phyloP scores from a whole-genome alignment of 2,797 vertebrate species.

The Eulemur rubriventer region DNA sequence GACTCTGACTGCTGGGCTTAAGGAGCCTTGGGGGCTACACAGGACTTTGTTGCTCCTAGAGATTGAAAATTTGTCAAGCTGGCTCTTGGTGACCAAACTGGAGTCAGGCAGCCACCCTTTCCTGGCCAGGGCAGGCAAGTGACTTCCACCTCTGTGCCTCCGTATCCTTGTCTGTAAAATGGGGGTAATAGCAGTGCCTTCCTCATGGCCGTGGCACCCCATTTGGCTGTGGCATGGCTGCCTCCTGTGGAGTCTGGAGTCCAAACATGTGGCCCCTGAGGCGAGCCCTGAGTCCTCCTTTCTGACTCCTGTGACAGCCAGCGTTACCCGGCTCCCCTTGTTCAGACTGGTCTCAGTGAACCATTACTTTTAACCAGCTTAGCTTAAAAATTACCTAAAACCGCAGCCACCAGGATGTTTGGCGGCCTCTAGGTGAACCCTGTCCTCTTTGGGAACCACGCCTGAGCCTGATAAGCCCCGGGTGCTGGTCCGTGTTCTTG shows the following conservation, averaged over 20 bases:
- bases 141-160: background rate
- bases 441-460: background rate
- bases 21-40: accelerated
- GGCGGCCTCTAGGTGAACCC: background rate
- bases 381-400: conserved; percentile 53
- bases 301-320: background rate
- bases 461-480: background rate
- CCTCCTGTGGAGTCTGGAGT: background rate
- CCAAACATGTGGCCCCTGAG: background rate
- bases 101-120: background rate
- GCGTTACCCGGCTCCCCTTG: background rate
- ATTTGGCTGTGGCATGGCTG: background rate
- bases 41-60: background rate
- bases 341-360: background rate
- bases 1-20: background rate
- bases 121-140: accelerated
- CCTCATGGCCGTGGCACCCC: background rate
- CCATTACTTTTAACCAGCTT: background rate
- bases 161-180: background rate
- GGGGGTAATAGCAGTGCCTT: background rate
- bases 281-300: background rate
- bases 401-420: background rate
- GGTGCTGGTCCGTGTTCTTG: background rate
- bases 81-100: background rate
- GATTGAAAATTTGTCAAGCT: background rate